phyloP scores from a whole-genome alignment of 2,888 invertebrate species.

The Sesia apiformis region DNA sequence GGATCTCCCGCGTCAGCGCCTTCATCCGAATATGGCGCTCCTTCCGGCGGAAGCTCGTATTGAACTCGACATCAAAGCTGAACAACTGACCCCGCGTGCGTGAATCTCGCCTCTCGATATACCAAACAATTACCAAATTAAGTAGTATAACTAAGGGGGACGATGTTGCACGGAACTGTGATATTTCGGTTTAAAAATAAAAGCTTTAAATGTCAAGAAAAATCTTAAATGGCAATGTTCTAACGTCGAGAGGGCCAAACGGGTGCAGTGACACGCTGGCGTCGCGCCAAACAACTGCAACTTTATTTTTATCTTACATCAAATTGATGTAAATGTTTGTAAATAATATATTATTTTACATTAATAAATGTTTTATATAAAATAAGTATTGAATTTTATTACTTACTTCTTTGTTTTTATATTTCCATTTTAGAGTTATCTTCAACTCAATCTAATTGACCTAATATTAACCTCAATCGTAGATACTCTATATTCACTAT shows the following conservation, averaged over 20 bases:
- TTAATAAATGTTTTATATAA: conserved; percentile 18
- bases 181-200: neutral
- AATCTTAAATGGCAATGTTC: neutral
- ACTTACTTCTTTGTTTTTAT: neutral
- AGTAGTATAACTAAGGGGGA: neutral
- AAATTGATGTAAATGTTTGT: conserved; percentile 70
- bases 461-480: no score
- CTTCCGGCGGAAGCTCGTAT: conserved; percentile 40
- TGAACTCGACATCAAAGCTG: conserved; percentile 3
- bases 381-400: neutral
- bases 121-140: neutral
- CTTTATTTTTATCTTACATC: conserved; percentile 52
- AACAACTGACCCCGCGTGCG: neutral
- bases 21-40: conserved; percentile 77
- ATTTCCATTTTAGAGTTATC: neutral
- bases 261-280: conserved; percentile 16
- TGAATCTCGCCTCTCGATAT: neutral
- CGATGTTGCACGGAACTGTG: neutral
- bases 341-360: conserved; percentile 66
- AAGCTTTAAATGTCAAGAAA: neutral
- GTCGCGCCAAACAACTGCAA: conserved; percentile 29
- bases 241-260: neutral
- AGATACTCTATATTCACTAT: no score
- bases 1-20: conserved; percentile 66
- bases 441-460: neutral